Evolutionary conservation across 2,797 vertebrate species (phyloP).

Genomic region (Molossus alvarezi): DNA sequence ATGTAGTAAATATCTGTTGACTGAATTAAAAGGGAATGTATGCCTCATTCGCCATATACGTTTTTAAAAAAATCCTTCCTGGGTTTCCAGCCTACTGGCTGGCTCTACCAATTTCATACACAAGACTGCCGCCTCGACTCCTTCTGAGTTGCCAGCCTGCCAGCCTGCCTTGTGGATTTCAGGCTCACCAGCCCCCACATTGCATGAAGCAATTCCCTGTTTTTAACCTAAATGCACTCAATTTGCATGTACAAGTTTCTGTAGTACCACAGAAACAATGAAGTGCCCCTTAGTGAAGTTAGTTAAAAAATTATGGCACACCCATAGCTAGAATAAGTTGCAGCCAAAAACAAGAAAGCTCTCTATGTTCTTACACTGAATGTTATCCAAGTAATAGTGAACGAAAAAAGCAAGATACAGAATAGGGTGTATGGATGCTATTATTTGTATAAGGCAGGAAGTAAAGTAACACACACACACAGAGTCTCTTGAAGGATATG

Average conservation of each 20-base stretch:
- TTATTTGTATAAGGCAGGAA: not conserved
- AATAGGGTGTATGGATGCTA: not conserved
- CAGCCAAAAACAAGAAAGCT: not conserved
- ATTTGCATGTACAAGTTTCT: not conserved
- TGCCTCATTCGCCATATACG: not conserved
- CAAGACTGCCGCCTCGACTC: not conserved
- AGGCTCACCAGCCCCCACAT: not conserved
- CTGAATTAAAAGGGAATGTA: not conserved
- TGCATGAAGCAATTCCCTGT: not conserved
- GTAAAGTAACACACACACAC: not conserved
- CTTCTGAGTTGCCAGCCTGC: not conserved
- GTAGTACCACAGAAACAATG: not conserved
- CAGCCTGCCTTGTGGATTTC: too few species aligned
- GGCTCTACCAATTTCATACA: not conserved
- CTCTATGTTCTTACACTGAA: not conserved
- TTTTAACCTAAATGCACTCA: not conserved
- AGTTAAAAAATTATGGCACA: not conserved
- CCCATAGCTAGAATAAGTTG: not conserved
- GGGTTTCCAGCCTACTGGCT: not conserved
- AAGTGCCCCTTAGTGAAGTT: not conserved
- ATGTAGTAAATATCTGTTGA: not conserved
- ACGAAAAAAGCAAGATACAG: not conserved
- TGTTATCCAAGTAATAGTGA: not conserved
- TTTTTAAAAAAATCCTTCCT: not conserved
- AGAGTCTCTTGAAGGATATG: not conserved